Evolutionary conservation across 2,888 invertebrate genomes (phyloP).

Genomic region (Ormyrus pomaceus): DNA sequence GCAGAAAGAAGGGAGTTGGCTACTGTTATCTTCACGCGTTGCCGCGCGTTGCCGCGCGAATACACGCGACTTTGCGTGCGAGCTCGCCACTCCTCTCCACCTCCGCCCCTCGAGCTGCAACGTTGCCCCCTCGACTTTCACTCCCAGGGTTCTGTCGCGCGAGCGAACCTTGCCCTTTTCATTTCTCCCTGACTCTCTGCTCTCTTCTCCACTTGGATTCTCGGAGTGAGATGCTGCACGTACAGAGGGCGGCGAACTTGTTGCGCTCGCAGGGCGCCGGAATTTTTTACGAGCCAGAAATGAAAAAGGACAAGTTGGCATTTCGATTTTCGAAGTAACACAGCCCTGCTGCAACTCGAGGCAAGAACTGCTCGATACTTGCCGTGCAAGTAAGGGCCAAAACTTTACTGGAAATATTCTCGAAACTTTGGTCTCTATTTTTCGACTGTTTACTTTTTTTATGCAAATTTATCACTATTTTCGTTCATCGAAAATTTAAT

Average conservation of each 20-base stretch:
- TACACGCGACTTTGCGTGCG: slow-evolving; percentile 74
- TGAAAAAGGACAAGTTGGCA: no score
- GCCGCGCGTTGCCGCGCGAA: slow-evolving; percentile 50
- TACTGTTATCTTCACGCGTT: slow-evolving; percentile 16
- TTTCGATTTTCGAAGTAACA: no score
- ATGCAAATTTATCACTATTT: no score
- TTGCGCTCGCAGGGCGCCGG: background rate
- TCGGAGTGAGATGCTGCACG: background rate
- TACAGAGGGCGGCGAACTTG: slow-evolving; percentile 12
- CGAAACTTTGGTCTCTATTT: no score
- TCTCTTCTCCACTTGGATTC: no score
- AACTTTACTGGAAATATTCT: no score
- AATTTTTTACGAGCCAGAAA: no score
- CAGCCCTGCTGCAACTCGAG: no score
- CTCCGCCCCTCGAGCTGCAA: slow-evolving; percentile 40
- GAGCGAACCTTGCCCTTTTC: slow-evolving; percentile 33
- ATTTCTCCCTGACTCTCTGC: slow-evolving; percentile 9
- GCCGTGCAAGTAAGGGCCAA: no score
- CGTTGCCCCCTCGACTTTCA: slow-evolving; percentile 33
- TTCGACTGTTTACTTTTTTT: no score
- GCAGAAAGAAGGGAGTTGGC: slow-evolving; percentile 2
- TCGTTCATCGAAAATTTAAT: no score
- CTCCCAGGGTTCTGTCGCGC: slow-evolving; percentile 44
- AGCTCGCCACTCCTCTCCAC: slow-evolving; percentile 57
- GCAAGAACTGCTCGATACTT: no score